These are phyloP conservation scores for Chlorodrepanis virens DNA, from an alignment of 2,113 vertebrate species.

Conservation along the genomic window DNA sequence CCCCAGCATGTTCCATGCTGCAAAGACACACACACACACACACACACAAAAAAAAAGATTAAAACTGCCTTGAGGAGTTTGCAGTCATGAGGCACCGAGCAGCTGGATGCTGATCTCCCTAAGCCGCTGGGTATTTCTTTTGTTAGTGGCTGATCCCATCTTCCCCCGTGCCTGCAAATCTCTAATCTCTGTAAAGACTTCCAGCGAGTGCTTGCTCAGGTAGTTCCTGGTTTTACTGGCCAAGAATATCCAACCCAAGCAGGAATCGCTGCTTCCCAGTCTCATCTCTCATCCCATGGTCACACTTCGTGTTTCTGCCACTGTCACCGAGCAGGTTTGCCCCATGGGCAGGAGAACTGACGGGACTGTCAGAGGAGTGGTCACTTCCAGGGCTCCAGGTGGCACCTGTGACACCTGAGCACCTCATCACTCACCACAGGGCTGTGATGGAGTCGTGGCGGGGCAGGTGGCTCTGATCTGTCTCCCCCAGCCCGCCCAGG, in stretches of 20 bases:
- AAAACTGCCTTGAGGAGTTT: not conserved
- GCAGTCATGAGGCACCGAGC: not conserved
- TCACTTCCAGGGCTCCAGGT: not conserved
- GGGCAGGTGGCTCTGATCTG: not conserved
- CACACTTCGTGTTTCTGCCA: accelerated
- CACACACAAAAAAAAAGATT: not conserved
- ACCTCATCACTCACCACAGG: accelerated
- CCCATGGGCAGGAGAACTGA: accelerated
- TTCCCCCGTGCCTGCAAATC: not conserved
- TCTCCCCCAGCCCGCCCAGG: accelerated
- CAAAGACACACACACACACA: not conserved
- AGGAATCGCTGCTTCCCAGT: not conserved
- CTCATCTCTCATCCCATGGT: not conserved
- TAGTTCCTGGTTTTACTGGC: not conserved
- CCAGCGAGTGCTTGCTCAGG: not conserved
- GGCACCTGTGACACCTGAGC: not conserved
- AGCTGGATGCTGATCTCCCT: conserved; percentile 41
- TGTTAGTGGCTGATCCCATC: not conserved
- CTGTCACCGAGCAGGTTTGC: not conserved
- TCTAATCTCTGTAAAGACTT: not conserved
- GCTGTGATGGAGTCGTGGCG: accelerated
- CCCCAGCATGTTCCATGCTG: not conserved
- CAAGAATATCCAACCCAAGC: not conserved
- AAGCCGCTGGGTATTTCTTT: conserved; percentile 24
- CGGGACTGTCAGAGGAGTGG: accelerated